phyloP scores from a whole-genome alignment of 2,113 vertebrate species.

The Beaufortia kweichowensis region DNA sequence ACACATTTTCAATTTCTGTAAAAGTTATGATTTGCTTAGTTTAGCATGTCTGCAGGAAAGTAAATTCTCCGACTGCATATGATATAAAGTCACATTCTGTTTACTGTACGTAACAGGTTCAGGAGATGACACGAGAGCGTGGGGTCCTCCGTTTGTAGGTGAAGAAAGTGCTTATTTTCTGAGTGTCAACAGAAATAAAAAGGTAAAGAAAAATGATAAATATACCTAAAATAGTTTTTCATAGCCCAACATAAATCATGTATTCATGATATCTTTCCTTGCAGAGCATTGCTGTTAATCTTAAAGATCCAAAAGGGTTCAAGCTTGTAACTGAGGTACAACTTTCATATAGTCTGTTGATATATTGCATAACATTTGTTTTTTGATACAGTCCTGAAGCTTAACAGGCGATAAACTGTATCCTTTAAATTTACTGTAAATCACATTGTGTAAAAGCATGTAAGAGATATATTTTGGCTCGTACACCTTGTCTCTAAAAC shows the following conservation, averaged over 20 bases:
- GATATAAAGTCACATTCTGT: too few species aligned
- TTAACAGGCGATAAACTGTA: background rate
- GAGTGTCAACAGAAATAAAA: constrained; percentile 95
- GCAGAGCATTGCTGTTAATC: constrained; percentile 91
- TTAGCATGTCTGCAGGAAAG: background rate
- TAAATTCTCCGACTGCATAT: too few species aligned
- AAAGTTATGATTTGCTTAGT: background rate
- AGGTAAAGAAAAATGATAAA: constrained; percentile 69
- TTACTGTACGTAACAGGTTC: constrained; percentile 66
- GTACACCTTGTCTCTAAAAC: background rate
- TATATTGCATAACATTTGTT: background rate
- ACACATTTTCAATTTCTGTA: background rate
- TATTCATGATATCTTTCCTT: background rate
- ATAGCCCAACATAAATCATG: background rate
- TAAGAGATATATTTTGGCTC: background rate
- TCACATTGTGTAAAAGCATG: background rate
- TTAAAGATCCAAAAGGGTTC: constrained; percentile 84
- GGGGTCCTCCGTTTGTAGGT: constrained; percentile 89
- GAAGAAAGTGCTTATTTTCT: constrained; percentile 92
- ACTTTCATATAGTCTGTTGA: background rate
- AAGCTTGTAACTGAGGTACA: constrained; percentile 84
- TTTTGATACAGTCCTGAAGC: background rate
- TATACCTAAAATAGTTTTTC: background rate
- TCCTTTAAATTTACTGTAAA: background rate
- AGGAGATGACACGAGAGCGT: constrained; percentile 91